phyloP scores from a whole-genome alignment of 2,797 vertebrate species.

The Pseudopleuronectes americanus region DNA sequence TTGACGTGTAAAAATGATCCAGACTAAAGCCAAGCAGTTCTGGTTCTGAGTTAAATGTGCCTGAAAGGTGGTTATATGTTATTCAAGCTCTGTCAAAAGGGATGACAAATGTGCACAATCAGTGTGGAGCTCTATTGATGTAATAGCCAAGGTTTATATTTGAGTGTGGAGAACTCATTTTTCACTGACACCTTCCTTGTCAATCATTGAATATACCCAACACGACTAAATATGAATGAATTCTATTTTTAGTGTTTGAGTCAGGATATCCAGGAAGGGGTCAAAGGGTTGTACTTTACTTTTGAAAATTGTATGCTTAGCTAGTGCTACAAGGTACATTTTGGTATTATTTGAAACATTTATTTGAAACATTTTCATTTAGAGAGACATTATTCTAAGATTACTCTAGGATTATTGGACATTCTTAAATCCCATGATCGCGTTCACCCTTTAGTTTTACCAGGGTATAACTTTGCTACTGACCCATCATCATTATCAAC shows the following conservation, averaged over 20 bases:
- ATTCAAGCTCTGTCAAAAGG: slow-evolving; percentile 62
- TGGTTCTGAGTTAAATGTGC: slow-evolving; percentile 51
- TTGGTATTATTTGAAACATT: no score
- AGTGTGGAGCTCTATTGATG: slow-evolving; percentile 45
- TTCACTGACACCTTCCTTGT: slow-evolving; percentile 67
- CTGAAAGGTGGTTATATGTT: slow-evolving; percentile 57
- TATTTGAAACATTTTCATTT: no score
- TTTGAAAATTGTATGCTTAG: neutral
- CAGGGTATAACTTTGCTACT: no score
- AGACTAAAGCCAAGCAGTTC: slow-evolving; percentile 37
- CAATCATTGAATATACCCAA: slow-evolving; percentile 48
- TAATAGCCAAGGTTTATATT: slow-evolving; percentile 64
- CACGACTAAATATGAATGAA: slow-evolving; percentile 33
- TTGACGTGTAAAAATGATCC: slow-evolving; percentile 45
- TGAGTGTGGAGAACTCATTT: slow-evolving; percentile 57
- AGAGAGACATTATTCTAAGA: no score
- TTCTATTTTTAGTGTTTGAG: slow-evolving; percentile 7
- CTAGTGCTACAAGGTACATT: no score
- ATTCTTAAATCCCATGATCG: no score
- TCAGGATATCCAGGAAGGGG: neutral
- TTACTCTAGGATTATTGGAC: no score
- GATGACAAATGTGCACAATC: slow-evolving; percentile 71
- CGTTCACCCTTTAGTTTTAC: no score
- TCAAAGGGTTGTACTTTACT: neutral
- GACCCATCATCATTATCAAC: neutral